Evolutionary conservation across 64 coral and sea anemone genomes (phyloP).

Genomic region (Astreopora myriophthalma): DNA sequence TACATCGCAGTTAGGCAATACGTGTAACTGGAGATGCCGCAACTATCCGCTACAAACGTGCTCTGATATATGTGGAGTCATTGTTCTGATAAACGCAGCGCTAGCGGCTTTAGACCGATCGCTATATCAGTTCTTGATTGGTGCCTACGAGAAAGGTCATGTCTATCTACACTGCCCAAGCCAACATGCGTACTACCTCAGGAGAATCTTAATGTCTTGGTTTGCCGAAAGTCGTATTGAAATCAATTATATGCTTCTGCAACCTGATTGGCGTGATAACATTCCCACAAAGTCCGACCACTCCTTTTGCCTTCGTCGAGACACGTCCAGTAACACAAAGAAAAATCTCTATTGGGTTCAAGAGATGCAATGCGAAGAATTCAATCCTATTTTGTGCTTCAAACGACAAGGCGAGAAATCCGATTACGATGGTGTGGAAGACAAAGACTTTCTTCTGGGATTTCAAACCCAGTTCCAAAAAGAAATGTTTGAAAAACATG

Average conservation of each 20-base stretch:
- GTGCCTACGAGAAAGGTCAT: constrained; percentile 4
- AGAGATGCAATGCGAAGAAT: too few species aligned
- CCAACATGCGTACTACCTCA: constrained; percentile 35
- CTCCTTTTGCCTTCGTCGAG: constrained; percentile 1
- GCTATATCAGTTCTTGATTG: not conserved
- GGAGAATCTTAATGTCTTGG: constrained; percentile 32
- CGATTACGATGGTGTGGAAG: too few species aligned
- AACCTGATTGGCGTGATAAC: not conserved
- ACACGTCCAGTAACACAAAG: not conserved
- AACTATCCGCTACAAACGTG: constrained; percentile 41
- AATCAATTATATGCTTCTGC: constrained; percentile 5
- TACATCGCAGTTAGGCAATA: not conserved
- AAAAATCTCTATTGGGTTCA: not conserved
- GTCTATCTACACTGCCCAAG: not conserved
- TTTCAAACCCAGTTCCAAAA: too few species aligned
- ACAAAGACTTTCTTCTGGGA: too few species aligned
- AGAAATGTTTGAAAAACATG: too few species aligned
- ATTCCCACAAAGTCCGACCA: not conserved
- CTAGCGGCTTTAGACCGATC: constrained; percentile 15
- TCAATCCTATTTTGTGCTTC: too few species aligned
- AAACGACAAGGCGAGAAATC: too few species aligned
- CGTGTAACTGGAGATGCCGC: constrained; percentile 40
- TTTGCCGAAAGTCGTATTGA: constrained; percentile 19
- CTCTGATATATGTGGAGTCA: constrained; percentile 22
- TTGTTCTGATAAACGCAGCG: not conserved